Evolutionary conservation across 2,888 invertebrate genomes (phyloP), one percentile per base, ranked within the genome.

Genomic region (Epinotia bilunana): DNA sequence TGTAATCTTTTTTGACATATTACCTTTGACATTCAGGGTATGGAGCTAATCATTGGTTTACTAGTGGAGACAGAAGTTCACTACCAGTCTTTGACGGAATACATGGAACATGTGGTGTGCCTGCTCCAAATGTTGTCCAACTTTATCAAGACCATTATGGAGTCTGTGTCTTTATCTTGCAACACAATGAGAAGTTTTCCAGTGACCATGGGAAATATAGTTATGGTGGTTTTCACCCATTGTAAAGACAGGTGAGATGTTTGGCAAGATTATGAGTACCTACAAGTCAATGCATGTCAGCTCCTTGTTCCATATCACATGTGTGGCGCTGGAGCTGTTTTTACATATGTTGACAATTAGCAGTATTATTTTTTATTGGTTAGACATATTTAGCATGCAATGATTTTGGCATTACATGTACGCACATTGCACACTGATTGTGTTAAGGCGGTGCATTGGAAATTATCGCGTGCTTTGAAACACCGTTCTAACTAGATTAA

Each of bases 241-340:
- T 95, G 95, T 81, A 94, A 90, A 78, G 88, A 94, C 57, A 95
- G 95, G 95, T 95, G 81, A 78, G 73, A 28, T 43, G 2, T 6
- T 39, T 39, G 62, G 33, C 11, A 16, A 39, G 3, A 7, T 6
- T 11, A 4, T 49, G 16, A 49, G 6, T 49, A 12, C 12, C 13
- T 49, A 0, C 13, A 16, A 3, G 13, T 16, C 16, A 49, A 49
- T 16, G 13, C 5, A 28, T 28, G 3, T 28, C 0, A 5, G 3
- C 5, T 28, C 28, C 28, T 2, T 0, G 28, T 28, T 28, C 28
- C 3, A 28, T 28, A 5, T 28, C 3, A n/a, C n/a, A n/a, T n/a
- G n/a, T n/a, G n/a, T n/a, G n/a, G n/a, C n/a, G n/a, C n/a, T n/a
- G n/a, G n/a, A n/a, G n/a, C n/a, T n/a, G n/a, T n/a, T n/a, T n/a